phyloP scores from a whole-genome alignment of 1,140 invertebrate genomes.

The Ceratina japonica region DNA sequence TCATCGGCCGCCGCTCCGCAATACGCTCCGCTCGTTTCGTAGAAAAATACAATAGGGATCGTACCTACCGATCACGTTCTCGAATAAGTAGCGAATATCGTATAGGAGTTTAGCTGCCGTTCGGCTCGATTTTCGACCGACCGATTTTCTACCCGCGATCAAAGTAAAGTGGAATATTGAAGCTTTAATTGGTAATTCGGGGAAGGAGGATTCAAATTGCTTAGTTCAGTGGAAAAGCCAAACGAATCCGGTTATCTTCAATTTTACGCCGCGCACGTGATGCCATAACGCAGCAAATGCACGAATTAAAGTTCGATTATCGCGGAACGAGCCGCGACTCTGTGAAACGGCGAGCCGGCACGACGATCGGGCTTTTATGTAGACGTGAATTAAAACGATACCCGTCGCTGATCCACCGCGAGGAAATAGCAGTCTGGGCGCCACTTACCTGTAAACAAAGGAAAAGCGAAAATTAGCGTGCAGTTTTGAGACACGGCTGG shows the following conservation, averaged over 20 bases:
- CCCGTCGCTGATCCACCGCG: neutral
- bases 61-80: neutral
- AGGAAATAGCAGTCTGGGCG: slow-evolving; percentile 8
- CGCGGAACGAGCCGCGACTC: neutral
- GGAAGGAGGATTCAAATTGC: too few species aligned
- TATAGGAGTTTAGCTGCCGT: neutral
- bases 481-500: slow-evolving; percentile 25
- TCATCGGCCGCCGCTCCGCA: slow-evolving; percentile 36
- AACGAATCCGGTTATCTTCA: slow-evolving; percentile 31
- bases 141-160: neutral
- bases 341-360: neutral
- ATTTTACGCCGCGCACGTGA: slow-evolving; percentile 22
- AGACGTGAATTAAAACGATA: slow-evolving; percentile 5
- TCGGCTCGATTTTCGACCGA: neutral
- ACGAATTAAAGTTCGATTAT: slow-evolving; percentile 34
- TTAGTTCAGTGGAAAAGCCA: neutral
- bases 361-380: slow-evolving; percentile 43
- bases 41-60: slow-evolving; percentile 1
- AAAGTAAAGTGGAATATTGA: neutral
- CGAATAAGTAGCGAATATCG: slow-evolving; percentile 3
- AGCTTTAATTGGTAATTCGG: slow-evolving; percentile 9
- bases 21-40: slow-evolving; percentile 4
- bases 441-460: slow-evolving; percentile 64
- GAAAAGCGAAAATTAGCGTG: slow-evolving; percentile 55
- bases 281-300: neutral